Base-by-base conservation (phyloP, 2,113 vertebrate genomes). In the Toxotes jaculatrix region DNA sequence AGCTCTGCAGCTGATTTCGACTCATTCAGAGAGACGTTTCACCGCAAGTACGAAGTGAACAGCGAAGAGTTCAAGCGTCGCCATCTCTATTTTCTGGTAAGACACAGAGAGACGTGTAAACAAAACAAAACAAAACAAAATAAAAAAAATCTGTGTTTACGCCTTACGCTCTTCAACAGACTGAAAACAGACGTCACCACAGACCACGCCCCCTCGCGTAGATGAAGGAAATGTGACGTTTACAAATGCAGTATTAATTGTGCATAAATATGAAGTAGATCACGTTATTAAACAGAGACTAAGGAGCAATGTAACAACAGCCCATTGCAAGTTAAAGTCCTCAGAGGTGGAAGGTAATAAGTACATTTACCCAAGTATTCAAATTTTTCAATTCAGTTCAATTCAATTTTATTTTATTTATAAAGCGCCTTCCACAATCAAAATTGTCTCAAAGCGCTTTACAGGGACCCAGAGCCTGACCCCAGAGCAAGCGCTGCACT, bases 21-120 rank as follows among this genome's bases (percentile, higher is more conserved):
- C 10, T 53, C 63, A 14, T 92, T 89, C 74, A 80, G 36, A 17
- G 56, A 74, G 3, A 9, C 21, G n/a, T 86, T 88, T 76, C 14
- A 53, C 16, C 86, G 88, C 57, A 2, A 0, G 2, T 88, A 83
- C 56, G 67, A 81, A 3, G 79, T 59, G 21, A 57, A 12, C 81
- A 34, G 84, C 7, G 81, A 80, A 13, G 84, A 90, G 11, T 81
- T 80, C n/a, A 40, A 47, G 11, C 82, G 17, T 0, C 77, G 83
- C 13, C 73, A 10, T 4, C 16, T 62, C 5, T 42, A 38, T 49
- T 82, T 93, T 47, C 83, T 89, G 93, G 93, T 93, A 73, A 36
- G 2, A 51, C 19, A n/a, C 49, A n/a, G 19, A 17, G 38, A n/a
- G n/a, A 34, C 17, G 1, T 7, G 21, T 0, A n/a, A 0, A 31